Conservation (phyloP, 2,797 vertebrate species). For the Micropoecilia bifurca region DNA sequence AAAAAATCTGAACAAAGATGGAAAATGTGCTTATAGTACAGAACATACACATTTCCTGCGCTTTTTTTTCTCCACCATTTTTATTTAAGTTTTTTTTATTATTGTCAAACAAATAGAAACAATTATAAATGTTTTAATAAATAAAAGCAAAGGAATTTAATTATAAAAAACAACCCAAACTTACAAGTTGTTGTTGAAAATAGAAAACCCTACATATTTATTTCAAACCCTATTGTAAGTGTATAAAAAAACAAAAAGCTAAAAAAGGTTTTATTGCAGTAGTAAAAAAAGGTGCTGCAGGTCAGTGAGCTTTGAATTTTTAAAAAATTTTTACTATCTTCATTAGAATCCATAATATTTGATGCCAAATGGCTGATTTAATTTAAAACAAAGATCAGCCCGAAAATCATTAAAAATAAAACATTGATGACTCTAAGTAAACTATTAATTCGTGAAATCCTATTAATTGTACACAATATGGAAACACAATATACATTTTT, state of each 20-base stretch:
- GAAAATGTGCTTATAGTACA: neutral
- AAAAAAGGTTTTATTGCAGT: neutral
- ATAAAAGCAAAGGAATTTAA: neutral
- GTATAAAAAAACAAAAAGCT: no score
- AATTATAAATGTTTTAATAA: neutral
- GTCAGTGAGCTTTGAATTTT: neutral
- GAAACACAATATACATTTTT: constrained; percentile 1
- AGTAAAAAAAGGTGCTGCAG: neutral
- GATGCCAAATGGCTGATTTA: neutral
- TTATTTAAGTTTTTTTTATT: neutral
- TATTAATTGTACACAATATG: constrained; percentile 49
- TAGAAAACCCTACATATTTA: neutral
- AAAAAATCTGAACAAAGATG: neutral
- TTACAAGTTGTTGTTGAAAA: neutral
- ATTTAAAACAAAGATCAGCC: constrained; percentile 24
- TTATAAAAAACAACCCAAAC: neutral
- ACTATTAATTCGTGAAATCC: constrained; percentile 22
- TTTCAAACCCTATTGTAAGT: neutral
- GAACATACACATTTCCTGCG: neutral
- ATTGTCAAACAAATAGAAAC: neutral
- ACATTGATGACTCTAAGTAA: neutral
- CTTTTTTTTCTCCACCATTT: neutral
- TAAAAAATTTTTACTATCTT: no score
- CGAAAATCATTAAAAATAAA: constrained; percentile 33
- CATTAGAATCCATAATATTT: neutral